Conservation (phyloP, 2,113 vertebrate genomes). For the Epinephelus moara region DNA sequence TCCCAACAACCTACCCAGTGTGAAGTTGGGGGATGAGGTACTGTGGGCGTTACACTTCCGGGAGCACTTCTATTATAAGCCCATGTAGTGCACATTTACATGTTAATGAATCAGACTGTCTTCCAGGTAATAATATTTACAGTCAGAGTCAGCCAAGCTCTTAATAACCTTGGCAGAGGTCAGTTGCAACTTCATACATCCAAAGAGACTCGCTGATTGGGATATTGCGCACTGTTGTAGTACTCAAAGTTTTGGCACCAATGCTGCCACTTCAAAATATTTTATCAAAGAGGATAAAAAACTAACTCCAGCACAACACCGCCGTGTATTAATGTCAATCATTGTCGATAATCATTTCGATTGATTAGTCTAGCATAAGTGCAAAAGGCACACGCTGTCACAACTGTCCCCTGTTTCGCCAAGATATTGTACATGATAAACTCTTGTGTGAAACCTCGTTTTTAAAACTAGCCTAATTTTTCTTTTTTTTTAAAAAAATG, state of each 20-base stretch:
- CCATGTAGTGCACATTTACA: conserved; percentile 49
- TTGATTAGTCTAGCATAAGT: conserved; percentile 77
- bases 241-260: conserved; percentile 77
- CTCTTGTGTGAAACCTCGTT: conserved; percentile 62
- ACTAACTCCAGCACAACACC: conserved; percentile 68
- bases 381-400: conserved; percentile 85
- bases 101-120: conserved; percentile 41
- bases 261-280: conserved; percentile 71
- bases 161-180: conserved; percentile 72
- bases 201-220: conserved; percentile 69
- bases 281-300: conserved; percentile 77
- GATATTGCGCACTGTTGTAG: conserved; percentile 60
- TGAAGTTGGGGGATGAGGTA: conserved; percentile 65
- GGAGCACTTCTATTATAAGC: conserved; percentile 51
- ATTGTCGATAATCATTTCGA: conserved; percentile 81
- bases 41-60: conserved; percentile 45
- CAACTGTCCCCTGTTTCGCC: conserved; percentile 71
- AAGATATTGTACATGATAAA: conserved; percentile 67
- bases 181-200: conserved; percentile 72
- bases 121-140: conserved; percentile 69
- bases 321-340: conserved; percentile 75
- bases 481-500: conserved; percentile 26
- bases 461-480: conserved; percentile 45
- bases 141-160: conserved; percentile 67
- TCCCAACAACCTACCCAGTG: conserved; percentile 26